These are phyloP conservation scores for Catharus fuscescens DNA, from an alignment of 2,113 vertebrate genomes.

Conservation along the genomic window DNA sequence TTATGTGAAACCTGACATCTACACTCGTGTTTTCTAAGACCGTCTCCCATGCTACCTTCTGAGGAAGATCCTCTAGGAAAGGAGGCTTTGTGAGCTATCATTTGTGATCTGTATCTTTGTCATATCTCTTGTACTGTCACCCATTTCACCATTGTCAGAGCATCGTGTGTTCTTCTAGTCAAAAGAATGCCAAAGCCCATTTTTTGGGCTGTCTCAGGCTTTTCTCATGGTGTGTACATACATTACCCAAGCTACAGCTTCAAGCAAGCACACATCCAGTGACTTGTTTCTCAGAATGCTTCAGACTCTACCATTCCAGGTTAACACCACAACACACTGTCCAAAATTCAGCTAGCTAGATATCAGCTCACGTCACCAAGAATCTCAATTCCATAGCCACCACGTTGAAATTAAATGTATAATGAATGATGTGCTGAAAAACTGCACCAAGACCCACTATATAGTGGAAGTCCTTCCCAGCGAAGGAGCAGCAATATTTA, in stretches of 20 bases:
- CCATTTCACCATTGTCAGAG: neutral
- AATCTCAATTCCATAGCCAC: neutral
- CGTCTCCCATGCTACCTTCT: neutral
- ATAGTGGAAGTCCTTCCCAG: neutral
- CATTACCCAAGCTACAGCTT: neutral
- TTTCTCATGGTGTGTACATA: neutral
- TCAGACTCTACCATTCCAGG: neutral
- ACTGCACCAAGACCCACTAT: neutral
- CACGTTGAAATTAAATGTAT: neutral
- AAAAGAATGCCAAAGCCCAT: neutral
- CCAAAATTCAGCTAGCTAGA: neutral
- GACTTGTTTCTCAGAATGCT: neutral
- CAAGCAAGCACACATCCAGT: neutral
- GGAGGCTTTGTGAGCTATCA: neutral
- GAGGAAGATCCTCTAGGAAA: neutral
- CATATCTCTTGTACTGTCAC: neutral
- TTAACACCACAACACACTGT: neutral
- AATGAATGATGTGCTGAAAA: neutral
- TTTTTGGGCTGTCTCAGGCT: neutral
- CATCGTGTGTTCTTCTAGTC: fast-evolving
- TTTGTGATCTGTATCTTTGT: neutral
- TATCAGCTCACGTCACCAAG: fast-evolving
- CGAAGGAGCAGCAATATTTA: neutral
- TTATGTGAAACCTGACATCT: neutral
- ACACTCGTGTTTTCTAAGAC: neutral